Conservation (phyloP, 2,888 invertebrate genomes). For the Tenthredo livida region DNA sequence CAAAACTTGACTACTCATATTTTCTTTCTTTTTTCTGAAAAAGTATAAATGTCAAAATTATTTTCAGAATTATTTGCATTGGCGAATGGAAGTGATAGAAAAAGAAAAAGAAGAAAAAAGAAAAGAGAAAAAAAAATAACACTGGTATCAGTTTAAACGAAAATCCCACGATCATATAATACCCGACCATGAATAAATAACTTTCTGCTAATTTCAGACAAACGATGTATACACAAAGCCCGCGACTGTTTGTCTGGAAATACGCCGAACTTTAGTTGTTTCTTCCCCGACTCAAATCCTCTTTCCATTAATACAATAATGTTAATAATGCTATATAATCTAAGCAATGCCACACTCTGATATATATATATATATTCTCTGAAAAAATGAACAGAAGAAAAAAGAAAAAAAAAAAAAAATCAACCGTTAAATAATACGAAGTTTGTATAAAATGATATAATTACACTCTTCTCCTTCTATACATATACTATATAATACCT, state of each 20-base stretch:
- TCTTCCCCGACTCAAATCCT: not conserved
- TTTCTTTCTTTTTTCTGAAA: not conserved
- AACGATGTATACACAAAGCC: not conserved
- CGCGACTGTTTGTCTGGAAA: not conserved
- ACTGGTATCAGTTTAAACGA: constrained; percentile 15
- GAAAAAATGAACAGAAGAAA: not conserved
- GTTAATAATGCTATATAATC: constrained; percentile 50
- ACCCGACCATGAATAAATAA: constrained; percentile 7
- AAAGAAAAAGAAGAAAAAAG: no score
- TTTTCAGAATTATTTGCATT: no score
- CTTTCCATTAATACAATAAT: constrained; percentile 38
- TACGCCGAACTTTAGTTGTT: constrained; percentile 21
- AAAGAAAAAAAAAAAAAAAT: not conserved
- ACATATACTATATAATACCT: not conserved
- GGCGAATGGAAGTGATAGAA: no score
- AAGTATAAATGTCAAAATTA: no score
- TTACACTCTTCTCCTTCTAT: constrained; percentile 17
- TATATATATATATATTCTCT: not conserved
- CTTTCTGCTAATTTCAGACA: constrained; percentile 18
- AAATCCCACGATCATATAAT: not conserved
- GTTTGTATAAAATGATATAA: constrained; percentile 27
- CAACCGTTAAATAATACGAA: constrained; percentile 20
- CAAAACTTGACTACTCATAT: not conserved
- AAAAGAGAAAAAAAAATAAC: not conserved
- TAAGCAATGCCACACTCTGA: constrained; percentile 40